Evolutionary conservation across 2,113 vertebrate species (phyloP).

Genomic region (Vireo altiloquus): DNA sequence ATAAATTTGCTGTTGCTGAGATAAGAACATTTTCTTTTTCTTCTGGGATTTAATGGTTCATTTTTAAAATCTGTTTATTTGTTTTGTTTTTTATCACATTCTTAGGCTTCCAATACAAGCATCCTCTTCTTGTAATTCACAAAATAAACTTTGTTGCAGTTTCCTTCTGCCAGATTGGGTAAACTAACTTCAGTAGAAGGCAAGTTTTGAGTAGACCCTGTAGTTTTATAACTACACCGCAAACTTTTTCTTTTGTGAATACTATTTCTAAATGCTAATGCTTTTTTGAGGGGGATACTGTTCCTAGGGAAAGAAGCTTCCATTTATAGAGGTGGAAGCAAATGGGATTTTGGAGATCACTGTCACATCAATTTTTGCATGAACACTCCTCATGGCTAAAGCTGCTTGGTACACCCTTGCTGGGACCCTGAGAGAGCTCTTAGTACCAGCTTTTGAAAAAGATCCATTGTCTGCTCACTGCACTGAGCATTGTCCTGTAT

Average conservation of each 20-base stretch:
- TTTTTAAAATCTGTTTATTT: not conserved
- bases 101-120: not conserved
- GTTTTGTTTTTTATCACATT: not conserved
- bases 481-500: not conserved
- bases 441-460: not conserved
- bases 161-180: not conserved
- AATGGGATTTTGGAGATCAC: not conserved
- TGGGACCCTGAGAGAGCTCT: not conserved
- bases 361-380: not conserved
- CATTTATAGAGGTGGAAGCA: not conserved
- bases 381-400: not conserved
- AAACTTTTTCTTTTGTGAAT: not conserved
- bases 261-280: not conserved
- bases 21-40: not conserved
- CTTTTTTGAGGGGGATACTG: not conserved
- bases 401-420: not conserved
- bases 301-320: not conserved
- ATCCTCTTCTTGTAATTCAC: not conserved
- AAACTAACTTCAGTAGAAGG: not conserved
- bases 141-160: not conserved
- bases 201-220: not conserved
- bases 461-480: not conserved
- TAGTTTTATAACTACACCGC: not conserved
- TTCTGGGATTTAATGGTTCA: not conserved
- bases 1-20: not conserved